A percentile compares a stretch with the other conserved stretches of the same genome.
phyloP scores from a whole-genome alignment of 2,888 invertebrate genomes.

The Prostheceraeus crozeri region DNA sequence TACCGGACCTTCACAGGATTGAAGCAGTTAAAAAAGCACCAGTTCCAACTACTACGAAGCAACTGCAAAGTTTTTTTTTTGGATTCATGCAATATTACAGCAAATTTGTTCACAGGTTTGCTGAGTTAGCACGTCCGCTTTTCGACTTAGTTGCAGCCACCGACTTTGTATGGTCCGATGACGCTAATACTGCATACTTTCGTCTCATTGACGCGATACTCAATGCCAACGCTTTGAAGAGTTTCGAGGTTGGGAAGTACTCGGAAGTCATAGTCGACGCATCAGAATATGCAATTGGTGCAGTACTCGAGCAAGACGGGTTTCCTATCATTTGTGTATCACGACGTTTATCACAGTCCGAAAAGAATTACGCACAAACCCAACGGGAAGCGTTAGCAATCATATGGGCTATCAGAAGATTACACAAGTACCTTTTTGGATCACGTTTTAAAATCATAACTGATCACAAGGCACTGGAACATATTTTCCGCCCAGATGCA shows the following conservation, averaged over 20 bases:
- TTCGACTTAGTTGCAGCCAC: neutral
- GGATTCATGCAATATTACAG: constrained; percentile 17
- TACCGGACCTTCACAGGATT: neutral
- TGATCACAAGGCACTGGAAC: constrained; percentile 17
- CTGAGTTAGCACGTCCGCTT: neutral
- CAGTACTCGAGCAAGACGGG: constrained; percentile 17
- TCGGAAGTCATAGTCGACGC: constrained; percentile 6
- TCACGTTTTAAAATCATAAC: constrained; percentile 6
- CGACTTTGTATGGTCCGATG: neutral
- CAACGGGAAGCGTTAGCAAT: constrained; percentile 17
- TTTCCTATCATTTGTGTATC: constrained; percentile 24
- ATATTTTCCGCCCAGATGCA: neutral
- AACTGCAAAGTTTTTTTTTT: neutral
- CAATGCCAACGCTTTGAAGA: neutral
- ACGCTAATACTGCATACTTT: neutral
- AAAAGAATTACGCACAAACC: constrained; percentile 9
- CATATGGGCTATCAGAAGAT: constrained; percentile 16
- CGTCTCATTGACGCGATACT: constrained; percentile 10
- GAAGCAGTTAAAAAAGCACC: neutral
- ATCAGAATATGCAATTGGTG: constrained; percentile 20
- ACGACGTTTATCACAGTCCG: neutral
- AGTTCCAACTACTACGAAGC: constrained; percentile 1
- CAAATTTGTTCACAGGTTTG: constrained; percentile 14
- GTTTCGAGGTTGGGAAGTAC: neutral
- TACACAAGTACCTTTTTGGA: constrained; percentile 18